Evolutionary conservation across 2,888 invertebrate genomes (phyloP).

Genomic region (Polydrusus cervinus): DNA sequence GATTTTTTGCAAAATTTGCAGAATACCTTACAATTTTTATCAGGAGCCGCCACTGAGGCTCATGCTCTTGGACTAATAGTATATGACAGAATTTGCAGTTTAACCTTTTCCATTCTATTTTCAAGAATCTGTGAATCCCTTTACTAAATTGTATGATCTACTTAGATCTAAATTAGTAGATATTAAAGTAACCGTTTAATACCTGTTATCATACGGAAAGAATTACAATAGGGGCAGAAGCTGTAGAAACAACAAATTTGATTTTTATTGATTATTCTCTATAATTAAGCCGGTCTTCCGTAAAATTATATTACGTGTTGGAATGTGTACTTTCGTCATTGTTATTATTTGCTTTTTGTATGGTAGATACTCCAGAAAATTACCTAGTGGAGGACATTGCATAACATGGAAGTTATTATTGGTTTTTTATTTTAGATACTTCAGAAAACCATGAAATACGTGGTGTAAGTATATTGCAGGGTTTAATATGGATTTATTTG

Average conservation of each 20-base stretch:
- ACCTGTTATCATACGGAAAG: slow-evolving; percentile 32
- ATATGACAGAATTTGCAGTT: slow-evolving; percentile 18
- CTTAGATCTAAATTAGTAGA: slow-evolving; percentile 37
- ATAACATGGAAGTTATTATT: neutral
- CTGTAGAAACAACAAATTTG: slow-evolving; percentile 32
- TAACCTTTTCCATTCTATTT: slow-evolving; percentile 38
- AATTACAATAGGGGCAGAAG: slow-evolving; percentile 34
- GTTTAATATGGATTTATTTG: too few relatives aligned
- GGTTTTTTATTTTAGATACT: too few relatives aligned
- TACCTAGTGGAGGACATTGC: neutral
- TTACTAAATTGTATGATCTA: slow-evolving; percentile 31
- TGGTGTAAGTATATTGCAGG: too few relatives aligned
- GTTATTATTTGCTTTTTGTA: neutral
- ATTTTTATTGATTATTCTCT: slow-evolving; percentile 37
- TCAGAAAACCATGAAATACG: too few relatives aligned
- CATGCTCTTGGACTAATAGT: slow-evolving; percentile 28
- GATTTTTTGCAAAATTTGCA: too few relatives aligned
- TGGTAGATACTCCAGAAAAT: neutral
- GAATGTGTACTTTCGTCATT: slow-evolving; percentile 33
- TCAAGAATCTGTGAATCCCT: slow-evolving; percentile 36
- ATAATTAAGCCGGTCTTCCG: slow-evolving; percentile 36
- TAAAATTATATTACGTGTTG: slow-evolving; percentile 35
- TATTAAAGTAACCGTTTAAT: slow-evolving; percentile 40
- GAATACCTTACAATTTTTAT: too few relatives aligned
- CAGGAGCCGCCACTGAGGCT: too few relatives aligned